phyloP scores from a whole-genome alignment of 2,888 invertebrate genomes.

The Ametastegia equiseti region DNA sequence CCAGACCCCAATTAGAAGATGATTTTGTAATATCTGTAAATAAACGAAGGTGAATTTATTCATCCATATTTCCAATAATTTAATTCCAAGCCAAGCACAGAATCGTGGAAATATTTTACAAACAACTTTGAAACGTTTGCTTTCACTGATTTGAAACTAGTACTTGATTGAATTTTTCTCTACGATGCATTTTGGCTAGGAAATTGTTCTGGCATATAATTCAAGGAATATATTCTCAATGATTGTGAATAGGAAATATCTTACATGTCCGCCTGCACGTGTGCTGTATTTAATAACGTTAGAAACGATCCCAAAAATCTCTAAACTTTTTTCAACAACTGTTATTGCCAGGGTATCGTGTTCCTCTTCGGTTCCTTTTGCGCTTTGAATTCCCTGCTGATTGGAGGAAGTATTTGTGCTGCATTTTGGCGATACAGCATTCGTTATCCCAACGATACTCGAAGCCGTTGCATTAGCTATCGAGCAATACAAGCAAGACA shows the following conservation, averaged over 20 bases:
- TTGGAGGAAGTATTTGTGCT: conserved; percentile 70
- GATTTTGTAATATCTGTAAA: conserved; percentile 89
- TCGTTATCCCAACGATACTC: conserved; percentile 79
- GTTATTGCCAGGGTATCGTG: conserved; percentile 88
- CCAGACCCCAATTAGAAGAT: conserved; percentile 93
- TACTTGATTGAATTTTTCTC: too few relatives aligned
- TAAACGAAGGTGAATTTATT: background rate
- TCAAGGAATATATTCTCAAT: background rate
- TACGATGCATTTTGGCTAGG: too few relatives aligned
- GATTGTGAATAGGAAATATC: conserved; percentile 62
- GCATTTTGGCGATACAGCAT: conserved; percentile 80
- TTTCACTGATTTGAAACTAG: too few relatives aligned
- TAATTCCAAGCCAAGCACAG: too few relatives aligned
- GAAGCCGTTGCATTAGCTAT: conserved; percentile 84
- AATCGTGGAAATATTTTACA: too few relatives aligned
- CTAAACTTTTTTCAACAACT: conserved; percentile 92
- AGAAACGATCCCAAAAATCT: conserved; percentile 90
- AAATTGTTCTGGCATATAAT: background rate
- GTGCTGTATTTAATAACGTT: conserved; percentile 90
- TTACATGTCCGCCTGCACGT: conserved; percentile 91
- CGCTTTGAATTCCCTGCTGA: conserved; percentile 64
- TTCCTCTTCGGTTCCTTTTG: conserved; percentile 82
- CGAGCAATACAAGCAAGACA: conserved; percentile 90
- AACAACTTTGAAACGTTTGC: too few relatives aligned
- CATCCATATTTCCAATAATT: too few relatives aligned